Evolutionary conservation across 2,888 invertebrate species (phyloP).

Genomic region (Stenchaetothrips biformis): DNA sequence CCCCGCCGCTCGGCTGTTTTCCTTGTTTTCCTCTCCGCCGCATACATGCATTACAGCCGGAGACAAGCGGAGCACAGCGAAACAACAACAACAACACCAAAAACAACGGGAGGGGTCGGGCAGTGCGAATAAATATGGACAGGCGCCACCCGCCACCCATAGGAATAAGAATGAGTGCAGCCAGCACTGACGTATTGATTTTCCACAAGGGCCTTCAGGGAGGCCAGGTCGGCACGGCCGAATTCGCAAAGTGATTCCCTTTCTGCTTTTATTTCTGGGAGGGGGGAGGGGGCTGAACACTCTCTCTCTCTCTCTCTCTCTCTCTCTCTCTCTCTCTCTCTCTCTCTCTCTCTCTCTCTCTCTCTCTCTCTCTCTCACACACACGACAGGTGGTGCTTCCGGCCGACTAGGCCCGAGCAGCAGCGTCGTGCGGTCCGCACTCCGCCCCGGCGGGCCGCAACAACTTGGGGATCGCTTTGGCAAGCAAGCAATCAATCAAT

Average conservation of each 20-base stretch:
- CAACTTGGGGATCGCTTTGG: conserved; percentile 8
- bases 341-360: conserved; percentile 31
- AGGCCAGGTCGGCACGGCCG: no score
- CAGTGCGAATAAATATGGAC: conserved; percentile 30
- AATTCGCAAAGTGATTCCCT: no score
- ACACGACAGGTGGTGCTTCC: conserved; percentile 31
- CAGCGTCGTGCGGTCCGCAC: conserved; percentile 26
- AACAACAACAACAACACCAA: not conserved
- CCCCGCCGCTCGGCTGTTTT: not conserved
- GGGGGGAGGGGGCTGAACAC: conserved; percentile 26
- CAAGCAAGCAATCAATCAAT: conserved; percentile 26
- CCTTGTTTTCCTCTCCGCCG: not conserved
- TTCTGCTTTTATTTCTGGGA: conserved; percentile 23
- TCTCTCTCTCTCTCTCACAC: conserved; percentile 34
- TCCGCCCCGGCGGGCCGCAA: not conserved
- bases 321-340: conserved; percentile 38
- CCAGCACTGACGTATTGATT: not conserved
- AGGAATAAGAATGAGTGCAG: not conserved
- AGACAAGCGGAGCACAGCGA: conserved; percentile 27
- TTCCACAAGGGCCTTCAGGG: not conserved
- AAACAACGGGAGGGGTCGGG: conserved; percentile 29
- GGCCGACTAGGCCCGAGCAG: conserved; percentile 26
- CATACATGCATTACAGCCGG: not conserved
- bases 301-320: conserved; percentile 37
- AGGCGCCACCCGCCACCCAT: not conserved